Evolutionary conservation across 2,113 vertebrate species (phyloP), one percentile per base, ranked within the genome.

Genomic region (Misgurnus anguillicaudatus): DNA sequence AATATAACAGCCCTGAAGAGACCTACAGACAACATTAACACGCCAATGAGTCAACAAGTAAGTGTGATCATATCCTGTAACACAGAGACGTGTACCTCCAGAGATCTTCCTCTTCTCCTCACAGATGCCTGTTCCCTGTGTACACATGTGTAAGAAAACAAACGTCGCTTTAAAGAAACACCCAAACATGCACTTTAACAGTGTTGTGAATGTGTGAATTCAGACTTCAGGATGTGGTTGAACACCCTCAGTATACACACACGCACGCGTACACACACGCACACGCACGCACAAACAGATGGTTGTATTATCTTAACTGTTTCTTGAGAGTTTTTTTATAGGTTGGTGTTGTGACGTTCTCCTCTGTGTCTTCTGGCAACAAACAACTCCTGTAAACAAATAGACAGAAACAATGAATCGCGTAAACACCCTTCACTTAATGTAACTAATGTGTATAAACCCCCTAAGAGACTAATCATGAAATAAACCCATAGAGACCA

Each of bases 281-380:
- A 77, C 16, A 70, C 24, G 45, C 17, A 65, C 64, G 69, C n/a
- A 65, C 21, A 75, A 8, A 45, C 4, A 39, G 6, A 41, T 38
- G 10, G 11, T 24, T 62, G 84, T 77, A 72, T 24, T 77, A 83
- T 87, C 89, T 89, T 90, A 93, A 95, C 93, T 89, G 89, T 88
- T 93, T 94, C 84, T 91, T 92, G 82, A 86, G 84, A 82, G 86
- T 94, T 87, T 90, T 93, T 77, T 90, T 89, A 83, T 92, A 92
- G 78, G 89, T 91, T 13, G 89, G 85, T 72, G 86, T 89, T 53
- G 87, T 82, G 76, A 89, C 87, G 0, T 78, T 85, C 41, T 90
- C 85, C 72, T 94, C 93, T 63, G 87, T 84, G 80, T 95, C 93
- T 84, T 94, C 90, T 63, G 93, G 91, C 71, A 89, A 81, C 69